Evolutionary conservation across 2,888 invertebrate species (phyloP).

Genomic region (Metopia argyrocephala): DNA sequence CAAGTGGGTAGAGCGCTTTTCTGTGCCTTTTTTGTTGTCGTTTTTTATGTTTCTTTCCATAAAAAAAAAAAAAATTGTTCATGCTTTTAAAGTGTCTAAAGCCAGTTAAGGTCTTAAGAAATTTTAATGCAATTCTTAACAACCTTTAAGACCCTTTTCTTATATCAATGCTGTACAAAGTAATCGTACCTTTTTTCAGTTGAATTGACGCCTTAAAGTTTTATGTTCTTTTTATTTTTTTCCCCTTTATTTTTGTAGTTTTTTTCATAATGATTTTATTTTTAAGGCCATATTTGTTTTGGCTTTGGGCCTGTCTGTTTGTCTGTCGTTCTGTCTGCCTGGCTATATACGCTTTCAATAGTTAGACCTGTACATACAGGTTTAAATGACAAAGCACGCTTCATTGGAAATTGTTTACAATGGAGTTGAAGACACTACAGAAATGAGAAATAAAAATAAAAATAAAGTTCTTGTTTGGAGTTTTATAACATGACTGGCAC

Average conservation of each 20-base stretch:
- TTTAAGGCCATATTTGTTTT: conserved; percentile 41
- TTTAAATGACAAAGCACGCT: conserved; percentile 65
- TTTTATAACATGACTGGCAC: conserved; percentile 59
- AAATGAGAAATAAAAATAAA: conserved; percentile 4
- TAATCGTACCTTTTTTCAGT: neutral
- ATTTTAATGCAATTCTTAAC: conserved; percentile 15
- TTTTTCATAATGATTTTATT: conserved; percentile 27
- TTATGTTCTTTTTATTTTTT: neutral
- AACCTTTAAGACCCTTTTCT: conserved; percentile 39
- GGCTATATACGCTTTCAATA: neutral
- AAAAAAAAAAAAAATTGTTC: conserved; percentile 27
- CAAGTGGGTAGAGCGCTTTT: conserved; percentile 50
- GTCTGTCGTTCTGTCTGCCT: neutral
- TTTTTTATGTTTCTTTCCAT: neutral
- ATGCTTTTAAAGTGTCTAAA: conserved; percentile 32
- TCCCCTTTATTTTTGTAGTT: neutral
- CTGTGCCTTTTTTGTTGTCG: neutral
- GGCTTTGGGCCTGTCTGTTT: conserved; percentile 13
- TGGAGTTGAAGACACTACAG: conserved; percentile 36
- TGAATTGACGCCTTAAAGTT: conserved; percentile 34
- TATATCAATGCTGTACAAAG: no score
- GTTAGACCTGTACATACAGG: conserved; percentile 3
- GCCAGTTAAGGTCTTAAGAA: conserved; percentile 17
- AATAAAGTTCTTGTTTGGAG: conserved; percentile 42
- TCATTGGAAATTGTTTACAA: conserved; percentile 63